Evolutionary conservation across 2,888 invertebrate species (phyloP).

Genomic region (Amphipoea lucens): DNA sequence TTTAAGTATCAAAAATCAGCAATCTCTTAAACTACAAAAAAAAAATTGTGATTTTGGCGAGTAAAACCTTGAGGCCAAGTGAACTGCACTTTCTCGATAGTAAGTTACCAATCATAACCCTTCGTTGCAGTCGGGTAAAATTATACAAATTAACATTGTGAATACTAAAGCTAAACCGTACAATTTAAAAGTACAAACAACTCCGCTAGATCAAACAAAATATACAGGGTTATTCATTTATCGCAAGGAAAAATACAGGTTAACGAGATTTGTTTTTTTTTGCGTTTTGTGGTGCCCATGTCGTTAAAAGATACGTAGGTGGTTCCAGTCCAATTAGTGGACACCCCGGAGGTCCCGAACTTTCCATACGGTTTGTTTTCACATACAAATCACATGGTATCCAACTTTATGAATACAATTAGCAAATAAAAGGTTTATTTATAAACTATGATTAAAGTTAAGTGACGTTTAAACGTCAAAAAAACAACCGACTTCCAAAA

Average conservation of each 20-base stretch:
- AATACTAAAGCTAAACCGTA: neutral
- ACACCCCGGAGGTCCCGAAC: slow-evolving; percentile 1
- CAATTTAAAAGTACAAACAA: neutral
- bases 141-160: neutral
- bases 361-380: neutral
- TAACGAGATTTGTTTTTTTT: neutral
- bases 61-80: neutral
- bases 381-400: neutral
- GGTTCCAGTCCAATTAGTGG: slow-evolving; percentile 30
- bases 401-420: slow-evolving; percentile 23
- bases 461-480: neutral
- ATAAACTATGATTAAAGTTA: neutral
- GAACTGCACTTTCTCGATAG: neutral
- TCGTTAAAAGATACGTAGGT: slow-evolving; percentile 33
- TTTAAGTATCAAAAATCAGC: neutral
- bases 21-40: neutral
- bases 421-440: neutral
- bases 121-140: neutral
- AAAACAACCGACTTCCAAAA: too few relatives aligned
- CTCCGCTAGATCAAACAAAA: neutral
- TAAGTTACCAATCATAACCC: neutral
- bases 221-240: neutral
- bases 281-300: slow-evolving; percentile 13
- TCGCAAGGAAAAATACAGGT: slow-evolving; percentile 10
- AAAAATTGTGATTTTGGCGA: neutral